Conservation (phyloP, 2,113 vertebrate species). For the Calyptommatus sinebrachiatus region DNA sequence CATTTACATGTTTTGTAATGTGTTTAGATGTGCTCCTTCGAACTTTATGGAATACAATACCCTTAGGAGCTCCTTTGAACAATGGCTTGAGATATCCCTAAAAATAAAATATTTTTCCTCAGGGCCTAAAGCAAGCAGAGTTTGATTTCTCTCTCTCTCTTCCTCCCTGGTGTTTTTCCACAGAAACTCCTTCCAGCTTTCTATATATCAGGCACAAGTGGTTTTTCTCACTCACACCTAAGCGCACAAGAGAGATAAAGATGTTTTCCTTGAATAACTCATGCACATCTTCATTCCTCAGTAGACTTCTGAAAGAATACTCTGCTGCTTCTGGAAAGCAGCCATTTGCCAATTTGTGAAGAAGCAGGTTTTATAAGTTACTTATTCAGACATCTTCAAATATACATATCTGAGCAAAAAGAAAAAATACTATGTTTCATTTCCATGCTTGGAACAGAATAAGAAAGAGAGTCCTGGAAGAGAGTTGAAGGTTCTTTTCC, state of each 20-base stretch:
- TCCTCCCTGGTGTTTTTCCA: too few relatives aligned
- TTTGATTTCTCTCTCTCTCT: too few relatives aligned
- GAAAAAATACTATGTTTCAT: neutral
- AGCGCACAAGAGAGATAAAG: neutral
- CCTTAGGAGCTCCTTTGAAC: neutral
- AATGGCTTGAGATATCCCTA: neutral
- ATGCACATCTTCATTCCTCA: neutral
- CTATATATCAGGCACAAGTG: neutral
- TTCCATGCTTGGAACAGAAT: neutral
- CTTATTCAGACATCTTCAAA: neutral
- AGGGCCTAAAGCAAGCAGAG: neutral
- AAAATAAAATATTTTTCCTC: neutral
- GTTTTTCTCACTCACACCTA: neutral
- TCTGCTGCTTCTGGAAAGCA: neutral
- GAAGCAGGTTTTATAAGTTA: neutral
- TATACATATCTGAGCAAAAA: neutral
- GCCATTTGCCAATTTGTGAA: too few relatives aligned
- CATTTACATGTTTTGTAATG: constrained; percentile 27
- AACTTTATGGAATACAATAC: neutral
- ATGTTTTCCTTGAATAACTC: neutral
- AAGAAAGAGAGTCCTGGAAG: neutral
- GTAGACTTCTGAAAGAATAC: neutral
- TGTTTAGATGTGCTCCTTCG: neutral
- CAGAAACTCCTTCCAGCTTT: neutral
- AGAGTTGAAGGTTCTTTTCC: too few relatives aligned